Evolutionary conservation across 2,888 invertebrate genomes (phyloP), one percentile per base, ranked within the genome.

Genomic region (Notodonta ziczac): DNA sequence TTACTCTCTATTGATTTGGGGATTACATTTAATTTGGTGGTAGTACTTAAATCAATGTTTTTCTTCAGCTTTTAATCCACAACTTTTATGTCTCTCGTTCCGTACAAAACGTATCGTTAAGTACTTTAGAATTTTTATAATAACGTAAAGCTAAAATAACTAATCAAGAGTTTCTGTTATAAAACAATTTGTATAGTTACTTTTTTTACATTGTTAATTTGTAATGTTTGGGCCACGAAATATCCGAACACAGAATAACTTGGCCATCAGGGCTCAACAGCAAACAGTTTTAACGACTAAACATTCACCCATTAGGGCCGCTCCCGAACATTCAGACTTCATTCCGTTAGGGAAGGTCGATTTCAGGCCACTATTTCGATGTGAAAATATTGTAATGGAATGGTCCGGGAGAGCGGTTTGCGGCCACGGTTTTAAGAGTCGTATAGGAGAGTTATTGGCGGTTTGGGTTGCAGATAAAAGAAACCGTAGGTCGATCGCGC

Each of bases 371-470:
- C 76, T 83, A 84, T 85, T 82, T 85, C 77, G 77, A 75, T 73
- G 82, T 68, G 76, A 85, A 85, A 84, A 86, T 86, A 85, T 84
- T 81, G 84, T 84, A 86, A 86, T 85, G 81, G 84, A 75, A 77
- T 70, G 78, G 70, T 73, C 73, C 59, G 65, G 73, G 65, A 66
- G 70, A 71, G 73, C 73, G 76, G 80, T 78, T 69, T 74, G 75
- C 72, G 76, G 74, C 70, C 69, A 68, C 77, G 77, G 77, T 82
- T 84, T 82, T 82, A 77, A 80, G 77, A 84, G 81, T 75, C 80
- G 82, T 84, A 76, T 77, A 80, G 63, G 69, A 84, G 83, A 86
- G 65, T 83, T 84, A 84, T 81, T 64, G 82, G 61, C 67, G 77
- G 77, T 77, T 74, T 72, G 70, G 70, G 48, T 57, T 65, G n/a